A percentile compares a stretch with the other conserved stretches of the same genome.
Evolutionary conservation across 1,140 invertebrate species (phyloP).

Genomic region (Lordiphosa stackelbergi): DNA sequence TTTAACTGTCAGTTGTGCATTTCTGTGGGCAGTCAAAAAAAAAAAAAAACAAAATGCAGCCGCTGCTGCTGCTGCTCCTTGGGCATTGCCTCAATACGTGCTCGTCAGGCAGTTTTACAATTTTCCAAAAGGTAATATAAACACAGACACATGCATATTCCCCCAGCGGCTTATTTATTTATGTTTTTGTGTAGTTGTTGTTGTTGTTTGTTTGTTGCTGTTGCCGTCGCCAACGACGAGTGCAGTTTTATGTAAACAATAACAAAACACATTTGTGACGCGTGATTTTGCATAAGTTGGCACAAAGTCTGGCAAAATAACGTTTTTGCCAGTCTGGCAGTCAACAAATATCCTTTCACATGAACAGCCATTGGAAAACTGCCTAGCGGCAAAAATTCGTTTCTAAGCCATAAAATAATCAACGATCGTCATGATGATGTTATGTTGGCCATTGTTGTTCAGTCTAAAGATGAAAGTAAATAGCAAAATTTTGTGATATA

Average conservation of each 20-base stretch:
- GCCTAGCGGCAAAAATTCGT: conserved; percentile 27
- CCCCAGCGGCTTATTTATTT: conserved; percentile 49
- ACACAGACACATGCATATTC: conserved; percentile 20
- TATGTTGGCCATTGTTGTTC: not conserved
- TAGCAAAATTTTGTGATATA: no score
- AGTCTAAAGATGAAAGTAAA: no score
- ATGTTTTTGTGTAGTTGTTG: conserved; percentile 37
- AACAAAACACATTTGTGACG: conserved; percentile 75
- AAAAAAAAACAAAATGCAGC: not conserved
- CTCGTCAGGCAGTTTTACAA: conserved; percentile 68
- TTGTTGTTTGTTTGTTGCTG: conserved; percentile 22
- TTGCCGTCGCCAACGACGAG: conserved; percentile 21
- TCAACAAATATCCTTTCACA: conserved; percentile 43
- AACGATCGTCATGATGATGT: conserved; percentile 27
- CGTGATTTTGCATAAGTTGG: conserved; percentile 75
- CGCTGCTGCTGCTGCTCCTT: conserved; percentile 12
- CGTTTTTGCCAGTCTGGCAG: conserved; percentile 8
- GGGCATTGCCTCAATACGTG: conserved; percentile 60
- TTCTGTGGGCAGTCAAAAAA: conserved; percentile 1
- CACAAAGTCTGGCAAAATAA: conserved; percentile 28
- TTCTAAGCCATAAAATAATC: conserved; percentile 37
- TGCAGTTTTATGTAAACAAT: conserved; percentile 73
- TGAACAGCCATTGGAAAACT: conserved; percentile 11
- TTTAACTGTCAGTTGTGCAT: conserved; percentile 2
- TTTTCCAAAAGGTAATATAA: conserved; percentile 57